Conservation (phyloP, 2,888 invertebrate genomes). For the Xanthia togata region DNA sequence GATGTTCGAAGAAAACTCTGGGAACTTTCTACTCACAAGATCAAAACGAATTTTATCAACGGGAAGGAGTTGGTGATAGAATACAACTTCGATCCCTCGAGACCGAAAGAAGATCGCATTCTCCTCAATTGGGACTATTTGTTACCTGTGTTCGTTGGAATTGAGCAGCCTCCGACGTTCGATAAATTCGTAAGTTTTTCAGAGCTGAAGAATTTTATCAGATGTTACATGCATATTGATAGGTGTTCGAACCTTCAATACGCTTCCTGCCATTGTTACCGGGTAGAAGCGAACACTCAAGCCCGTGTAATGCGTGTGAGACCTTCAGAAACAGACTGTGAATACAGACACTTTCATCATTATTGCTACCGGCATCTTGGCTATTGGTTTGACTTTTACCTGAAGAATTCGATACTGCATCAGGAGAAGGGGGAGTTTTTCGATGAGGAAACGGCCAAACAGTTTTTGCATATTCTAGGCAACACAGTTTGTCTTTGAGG, state of each 20-base stretch:
- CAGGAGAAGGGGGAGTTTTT: constrained; percentile 6
- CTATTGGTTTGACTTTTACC: constrained; percentile 20
- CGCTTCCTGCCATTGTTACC: constrained; percentile 15
- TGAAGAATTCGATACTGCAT: constrained; percentile 10
- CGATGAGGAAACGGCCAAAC: not conserved
- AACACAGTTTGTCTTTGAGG: constrained; percentile 16
- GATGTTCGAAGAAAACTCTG: constrained; percentile 22
- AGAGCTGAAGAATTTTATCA: constrained; percentile 12
- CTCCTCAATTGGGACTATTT: constrained; percentile 12
- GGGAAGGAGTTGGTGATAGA: constrained; percentile 24
- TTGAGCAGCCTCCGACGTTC: not conserved
- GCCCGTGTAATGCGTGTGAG: not conserved
- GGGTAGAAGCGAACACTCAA: not conserved
- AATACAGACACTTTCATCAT: constrained; percentile 13
- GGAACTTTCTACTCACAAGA: constrained; percentile 16
- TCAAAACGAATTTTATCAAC: constrained; percentile 5
- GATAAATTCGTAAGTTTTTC: constrained; percentile 4
- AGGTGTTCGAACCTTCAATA: constrained; percentile 3
- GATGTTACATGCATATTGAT: constrained; percentile 21
- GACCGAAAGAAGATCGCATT: constrained; percentile 7
- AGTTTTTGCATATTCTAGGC: constrained; percentile 8
- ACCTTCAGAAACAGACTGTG: not conserved
- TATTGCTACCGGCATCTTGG: constrained; percentile 6
- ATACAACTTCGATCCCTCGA: constrained; percentile 15
- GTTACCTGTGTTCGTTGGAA: not conserved